phyloP scores from a whole-genome alignment of 2,888 invertebrate genomes.

The Hipparchia semele region DNA sequence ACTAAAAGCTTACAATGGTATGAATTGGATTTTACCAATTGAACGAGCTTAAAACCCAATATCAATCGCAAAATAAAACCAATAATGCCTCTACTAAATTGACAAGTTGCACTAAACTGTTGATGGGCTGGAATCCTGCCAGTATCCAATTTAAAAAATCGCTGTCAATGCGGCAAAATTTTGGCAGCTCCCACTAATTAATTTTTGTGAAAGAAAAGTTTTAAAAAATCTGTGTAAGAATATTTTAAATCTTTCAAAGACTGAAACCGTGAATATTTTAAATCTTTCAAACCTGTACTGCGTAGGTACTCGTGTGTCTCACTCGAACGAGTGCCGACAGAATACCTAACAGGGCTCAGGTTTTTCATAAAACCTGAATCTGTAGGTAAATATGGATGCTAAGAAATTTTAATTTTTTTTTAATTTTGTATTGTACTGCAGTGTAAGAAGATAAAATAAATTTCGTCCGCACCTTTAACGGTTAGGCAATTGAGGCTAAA shows the following conservation, averaged over 20 bases:
- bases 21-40: neutral
- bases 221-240: conserved; percentile 20
- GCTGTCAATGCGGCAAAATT: conserved; percentile 55
- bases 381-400: too few relatives aligned
- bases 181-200: conserved; percentile 43
- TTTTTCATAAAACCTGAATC: too few relatives aligned
- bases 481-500: too few relatives aligned
- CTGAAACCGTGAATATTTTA: neutral
- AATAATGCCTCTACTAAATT: conserved; percentile 19
- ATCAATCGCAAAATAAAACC: conserved; percentile 22
- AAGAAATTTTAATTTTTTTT: too few relatives aligned
- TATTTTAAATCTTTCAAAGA: neutral
- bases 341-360: too few relatives aligned
- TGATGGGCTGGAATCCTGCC: conserved; percentile 72
- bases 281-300: too few relatives aligned
- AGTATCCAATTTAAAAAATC: conserved; percentile 70
- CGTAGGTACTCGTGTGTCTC: too few relatives aligned
- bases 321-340: too few relatives aligned
- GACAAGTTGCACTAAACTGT: conserved; percentile 61
- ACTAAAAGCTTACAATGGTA: neutral
- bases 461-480: too few relatives aligned
- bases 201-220: conserved; percentile 25
- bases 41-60: conserved; percentile 12
- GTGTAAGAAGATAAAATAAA: too few relatives aligned
- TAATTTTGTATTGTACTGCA: too few relatives aligned